These are phyloP conservation scores for Apteryx mantelli DNA, from an alignment of 2,113 vertebrate species.

Conservation along the genomic window DNA sequence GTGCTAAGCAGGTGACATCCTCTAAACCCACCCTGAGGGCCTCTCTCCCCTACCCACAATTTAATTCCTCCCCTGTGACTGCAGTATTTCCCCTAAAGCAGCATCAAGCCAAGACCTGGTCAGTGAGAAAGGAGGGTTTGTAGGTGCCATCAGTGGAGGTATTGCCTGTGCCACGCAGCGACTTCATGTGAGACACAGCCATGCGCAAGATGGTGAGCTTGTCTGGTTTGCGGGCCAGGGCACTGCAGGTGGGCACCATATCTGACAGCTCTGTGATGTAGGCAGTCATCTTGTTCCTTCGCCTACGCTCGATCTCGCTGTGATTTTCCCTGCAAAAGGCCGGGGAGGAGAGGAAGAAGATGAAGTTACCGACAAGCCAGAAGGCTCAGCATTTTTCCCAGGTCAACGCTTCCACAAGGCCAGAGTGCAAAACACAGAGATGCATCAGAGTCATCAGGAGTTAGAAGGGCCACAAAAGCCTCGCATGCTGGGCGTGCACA, in stretches of 20 bases:
- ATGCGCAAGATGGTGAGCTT: conserved; percentile 98
- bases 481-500: conserved; percentile 71
- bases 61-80: fast-evolving
- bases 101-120: conserved; percentile 81
- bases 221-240: conserved; percentile 96
- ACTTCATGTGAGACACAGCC: conserved; percentile 99
- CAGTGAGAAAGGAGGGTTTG: conserved; percentile 95
- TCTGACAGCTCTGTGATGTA: conserved; percentile 91
- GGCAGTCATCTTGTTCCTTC: conserved; percentile 86
- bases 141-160: conserved; percentile 91
- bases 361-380: not conserved
- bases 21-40: fast-evolving
- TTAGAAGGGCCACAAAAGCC: not conserved
- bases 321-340: conserved; percentile 80
- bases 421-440: not conserved
- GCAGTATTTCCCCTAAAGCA: not conserved
- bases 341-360: not conserved
- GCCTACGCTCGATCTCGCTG: conserved; percentile 83
- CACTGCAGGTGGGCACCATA: conserved; percentile 98
- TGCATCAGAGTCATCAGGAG: not conserved
- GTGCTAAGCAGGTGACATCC: not conserved
- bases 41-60: fast-evolving
- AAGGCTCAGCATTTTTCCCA: not conserved
- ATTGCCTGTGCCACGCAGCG: conserved; percentile 90
- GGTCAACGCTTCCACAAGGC: conserved; percentile 37